Percentiles rank a stretch among this genome's conserved stretches.
Conservation (phyloP, 2,888 invertebrate species). For the Xestia xanthographa region DNA sequence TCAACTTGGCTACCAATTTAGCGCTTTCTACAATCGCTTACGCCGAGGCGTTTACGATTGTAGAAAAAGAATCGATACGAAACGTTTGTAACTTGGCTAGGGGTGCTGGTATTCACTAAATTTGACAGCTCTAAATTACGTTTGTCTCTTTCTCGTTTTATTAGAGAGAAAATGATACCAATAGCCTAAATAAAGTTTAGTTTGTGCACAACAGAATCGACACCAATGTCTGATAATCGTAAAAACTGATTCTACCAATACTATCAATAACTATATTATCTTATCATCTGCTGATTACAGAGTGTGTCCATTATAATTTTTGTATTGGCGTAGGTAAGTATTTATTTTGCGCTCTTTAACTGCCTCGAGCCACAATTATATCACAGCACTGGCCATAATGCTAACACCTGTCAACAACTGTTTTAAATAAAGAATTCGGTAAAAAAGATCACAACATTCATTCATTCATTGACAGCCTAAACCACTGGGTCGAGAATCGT, state of each 20-base stretch:
- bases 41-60: too few relatives aligned
- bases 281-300: constrained; percentile 21
- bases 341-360: not conserved
- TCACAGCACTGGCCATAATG: not conserved
- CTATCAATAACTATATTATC: not conserved
- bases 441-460: not conserved
- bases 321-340: not conserved
- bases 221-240: too few relatives aligned
- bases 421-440: not conserved
- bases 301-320: not conserved
- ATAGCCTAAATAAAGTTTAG: too few relatives aligned
- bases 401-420: not conserved
- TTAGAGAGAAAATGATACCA: too few relatives aligned
- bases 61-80: too few relatives aligned
- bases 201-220: too few relatives aligned
- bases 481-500: not conserved
- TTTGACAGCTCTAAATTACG: too few relatives aligned
- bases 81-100: too few relatives aligned
- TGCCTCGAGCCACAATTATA: not conserved
- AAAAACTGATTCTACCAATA: not conserved
- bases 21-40: too few relatives aligned
- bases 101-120: too few relatives aligned
- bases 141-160: too few relatives aligned
- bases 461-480: not conserved
- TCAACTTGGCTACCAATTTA: too few relatives aligned